Evolutionary conservation across 2,113 vertebrate genomes (phyloP).

Genomic region (Sylvia atricapilla): DNA sequence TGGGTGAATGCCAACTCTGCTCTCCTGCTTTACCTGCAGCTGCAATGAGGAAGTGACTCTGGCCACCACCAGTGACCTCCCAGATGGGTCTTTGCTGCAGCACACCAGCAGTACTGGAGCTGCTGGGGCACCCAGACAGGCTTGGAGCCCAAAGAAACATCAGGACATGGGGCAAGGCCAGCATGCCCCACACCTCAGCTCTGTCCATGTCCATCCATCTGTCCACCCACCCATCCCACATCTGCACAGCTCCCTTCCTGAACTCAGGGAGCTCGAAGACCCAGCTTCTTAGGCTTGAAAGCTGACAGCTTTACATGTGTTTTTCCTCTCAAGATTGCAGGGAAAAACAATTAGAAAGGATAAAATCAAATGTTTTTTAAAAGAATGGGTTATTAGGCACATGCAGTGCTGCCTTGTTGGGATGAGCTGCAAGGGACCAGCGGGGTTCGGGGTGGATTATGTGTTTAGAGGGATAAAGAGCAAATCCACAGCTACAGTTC

Average conservation of each 20-base stretch:
- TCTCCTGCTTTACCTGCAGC: neutral
- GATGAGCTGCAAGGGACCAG: neutral
- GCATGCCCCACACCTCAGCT: rapidly evolving
- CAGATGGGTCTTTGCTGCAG: neutral
- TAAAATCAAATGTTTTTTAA: neutral
- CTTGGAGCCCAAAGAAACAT: neutral
- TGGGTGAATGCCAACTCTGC: rapidly evolving
- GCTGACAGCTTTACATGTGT: neutral
- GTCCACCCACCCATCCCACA: neutral
- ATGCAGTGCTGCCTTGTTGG: neutral
- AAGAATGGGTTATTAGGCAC: neutral
- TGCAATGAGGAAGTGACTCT: rapidly evolving
- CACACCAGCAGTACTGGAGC: too few species aligned
- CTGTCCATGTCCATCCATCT: neutral
- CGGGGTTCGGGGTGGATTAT: neutral
- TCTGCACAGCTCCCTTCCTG: neutral
- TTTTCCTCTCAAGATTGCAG: neutral
- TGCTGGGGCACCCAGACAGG: neutral
- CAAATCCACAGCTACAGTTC: neutral
- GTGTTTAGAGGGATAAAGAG: slow-evolving; percentile 31
- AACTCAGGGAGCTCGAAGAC: neutral
- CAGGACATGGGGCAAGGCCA: neutral
- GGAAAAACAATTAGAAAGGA: slow-evolving; percentile 13
- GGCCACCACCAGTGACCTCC: neutral
- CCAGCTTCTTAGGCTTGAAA: neutral